Evolutionary conservation across 2,888 invertebrate species (phyloP).

Genomic region (Xestoiulus laeticollis): DNA sequence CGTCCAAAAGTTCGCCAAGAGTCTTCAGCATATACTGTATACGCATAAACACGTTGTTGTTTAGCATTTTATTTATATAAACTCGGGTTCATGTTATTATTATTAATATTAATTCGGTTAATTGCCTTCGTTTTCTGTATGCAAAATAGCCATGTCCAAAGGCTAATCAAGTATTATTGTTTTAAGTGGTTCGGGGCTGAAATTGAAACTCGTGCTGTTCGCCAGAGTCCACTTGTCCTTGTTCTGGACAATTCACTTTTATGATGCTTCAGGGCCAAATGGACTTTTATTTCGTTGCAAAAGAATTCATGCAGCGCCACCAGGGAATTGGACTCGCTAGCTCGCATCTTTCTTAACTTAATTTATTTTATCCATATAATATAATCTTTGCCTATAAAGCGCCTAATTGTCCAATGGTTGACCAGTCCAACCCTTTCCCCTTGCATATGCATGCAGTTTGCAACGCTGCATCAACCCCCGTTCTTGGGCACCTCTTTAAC

Average conservation of each 20-base stretch:
- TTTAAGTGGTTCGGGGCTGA: slow-evolving; percentile 40
- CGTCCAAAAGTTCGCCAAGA: background rate
- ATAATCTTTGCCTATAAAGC: slow-evolving; percentile 43
- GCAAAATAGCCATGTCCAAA: slow-evolving; percentile 41
- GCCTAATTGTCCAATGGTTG: slow-evolving; percentile 41
- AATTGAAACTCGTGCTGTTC: slow-evolving; percentile 34
- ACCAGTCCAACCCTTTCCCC: slow-evolving; percentile 40
- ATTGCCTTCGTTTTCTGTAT: slow-evolving; percentile 41
- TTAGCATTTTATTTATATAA: slow-evolving; percentile 39
- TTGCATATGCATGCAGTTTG: background rate
- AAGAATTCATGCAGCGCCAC: slow-evolving; percentile 41
- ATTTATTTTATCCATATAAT: slow-evolving; percentile 41
- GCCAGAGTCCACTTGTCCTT: slow-evolving; percentile 35
- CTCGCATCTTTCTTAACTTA: slow-evolving; percentile 43
- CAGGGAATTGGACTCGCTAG: slow-evolving; percentile 9
- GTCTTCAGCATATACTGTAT: background rate
- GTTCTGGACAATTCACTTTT: slow-evolving; percentile 46
- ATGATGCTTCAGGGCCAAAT: slow-evolving; percentile 41
- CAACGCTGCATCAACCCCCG: background rate
- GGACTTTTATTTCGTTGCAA: slow-evolving; percentile 40
- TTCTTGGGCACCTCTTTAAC: background rate
- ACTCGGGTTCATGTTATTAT: slow-evolving; percentile 35
- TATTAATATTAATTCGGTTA: slow-evolving; percentile 43
- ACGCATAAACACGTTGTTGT: slow-evolving; percentile 10
- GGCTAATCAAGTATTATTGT: slow-evolving; percentile 43